Base-by-base conservation (phyloP, 2,888 invertebrate genomes). In the Drosophila buzzatii region DNA sequence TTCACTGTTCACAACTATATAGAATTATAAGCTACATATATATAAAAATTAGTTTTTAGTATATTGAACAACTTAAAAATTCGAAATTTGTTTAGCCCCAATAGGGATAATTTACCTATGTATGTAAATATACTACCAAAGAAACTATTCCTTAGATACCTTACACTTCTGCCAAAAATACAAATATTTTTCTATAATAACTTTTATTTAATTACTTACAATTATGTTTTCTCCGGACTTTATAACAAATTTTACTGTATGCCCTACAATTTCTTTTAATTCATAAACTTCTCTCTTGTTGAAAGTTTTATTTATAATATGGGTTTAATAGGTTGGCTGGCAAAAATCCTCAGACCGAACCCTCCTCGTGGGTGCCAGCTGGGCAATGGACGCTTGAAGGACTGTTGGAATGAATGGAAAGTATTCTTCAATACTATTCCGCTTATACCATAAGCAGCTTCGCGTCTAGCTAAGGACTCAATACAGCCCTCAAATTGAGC, bases 331-430 rank as follows among this genome's bases (percentile, higher is more conserved):
- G 79, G 79, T 74, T 75, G 76, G 76, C 76, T 58, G 76, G 76
- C 69, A 68, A 77, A 77, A 77, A 77, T 77, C 76, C 77, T 77
- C 71, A 64, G 76, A 70, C 77, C 61, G 51, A 77, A 80, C 59
- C 77, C 77, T 77, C 77, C 77, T 45, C 76, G 80, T 23, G 77
- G 80, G 80, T 77, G 77, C 77, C 80, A 56, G 77, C 77, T 75
- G 77, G 80, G 41, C 80, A 77, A 77, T 77, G 61, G 80, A 64
- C 45, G 23, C 47, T 70, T 51, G 14, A 18, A 51, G 2, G 8
- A 18, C 33, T 53, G 37, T 8, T 53, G 37, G 16, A 37, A 14
- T 23, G 8, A 23, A 16, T 35, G 18, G 51, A 47, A 1, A 27
- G 23, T 9, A 33, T 33, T 51, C 2, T 14, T 33, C 8, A 27